Conservation (phyloP, 1,140 invertebrate species). For the Papilio polytes region DNA sequence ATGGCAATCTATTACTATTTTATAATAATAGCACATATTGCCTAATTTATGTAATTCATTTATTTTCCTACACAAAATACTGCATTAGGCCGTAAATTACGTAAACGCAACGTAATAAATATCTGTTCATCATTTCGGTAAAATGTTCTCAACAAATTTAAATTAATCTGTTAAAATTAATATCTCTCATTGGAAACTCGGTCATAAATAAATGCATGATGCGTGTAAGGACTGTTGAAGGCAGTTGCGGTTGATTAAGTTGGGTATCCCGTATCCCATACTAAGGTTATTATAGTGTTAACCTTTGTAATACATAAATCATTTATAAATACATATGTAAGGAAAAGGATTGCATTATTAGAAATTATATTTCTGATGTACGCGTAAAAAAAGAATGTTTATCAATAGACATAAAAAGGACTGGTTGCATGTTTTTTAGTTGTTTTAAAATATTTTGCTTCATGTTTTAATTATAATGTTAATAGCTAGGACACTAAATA, state of each 20-base stretch:
- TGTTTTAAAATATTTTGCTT: too few relatives aligned
- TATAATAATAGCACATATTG: background rate
- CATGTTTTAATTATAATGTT: background rate
- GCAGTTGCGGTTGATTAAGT: conserved; percentile 32
- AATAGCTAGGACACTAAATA: background rate
- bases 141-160: too few relatives aligned
- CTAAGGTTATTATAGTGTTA: conserved; percentile 16
- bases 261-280: conserved; percentile 4
- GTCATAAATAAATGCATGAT: conserved; percentile 30
- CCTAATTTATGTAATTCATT: background rate
- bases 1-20: too few relatives aligned
- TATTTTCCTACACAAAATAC: too few relatives aligned
- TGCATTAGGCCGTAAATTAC: too few relatives aligned
- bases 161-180: conserved; percentile 24
- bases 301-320: conserved; percentile 3
- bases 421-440: too few relatives aligned
- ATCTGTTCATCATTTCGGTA: too few relatives aligned
- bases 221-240: conserved; percentile 34
- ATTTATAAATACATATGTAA: background rate
- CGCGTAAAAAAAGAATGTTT: too few relatives aligned
- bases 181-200: conserved; percentile 23
- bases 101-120: too few relatives aligned
- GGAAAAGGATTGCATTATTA: background rate
- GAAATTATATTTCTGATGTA: too few relatives aligned
- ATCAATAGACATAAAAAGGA: too few relatives aligned